These are phyloP conservation scores for Scaptomyza tumidula DNA, from an alignment of 2,888 invertebrate genomes.

Conservation along the genomic window DNA sequence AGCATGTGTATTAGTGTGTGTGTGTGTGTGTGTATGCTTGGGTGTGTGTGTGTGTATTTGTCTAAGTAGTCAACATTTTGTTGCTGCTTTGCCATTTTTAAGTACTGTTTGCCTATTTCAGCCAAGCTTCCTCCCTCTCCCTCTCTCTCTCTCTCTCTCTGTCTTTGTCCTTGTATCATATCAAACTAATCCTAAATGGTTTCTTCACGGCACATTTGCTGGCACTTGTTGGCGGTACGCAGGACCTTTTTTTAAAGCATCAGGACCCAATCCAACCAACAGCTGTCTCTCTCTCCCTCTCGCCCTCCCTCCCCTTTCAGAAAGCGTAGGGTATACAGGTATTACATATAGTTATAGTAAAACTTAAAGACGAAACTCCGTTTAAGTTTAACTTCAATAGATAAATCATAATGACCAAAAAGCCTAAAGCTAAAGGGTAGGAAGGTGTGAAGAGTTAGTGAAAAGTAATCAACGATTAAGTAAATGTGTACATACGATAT, in stretches of 20 bases:
- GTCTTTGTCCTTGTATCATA: constrained; percentile 71
- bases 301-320: neutral
- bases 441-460: neutral
- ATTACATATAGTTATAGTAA: neutral
- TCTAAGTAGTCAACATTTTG: constrained; percentile 72
- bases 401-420: too few species aligned
- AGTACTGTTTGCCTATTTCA: constrained; percentile 83
- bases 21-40: constrained; percentile 14
- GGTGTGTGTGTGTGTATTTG: constrained; percentile 29
- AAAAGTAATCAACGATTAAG: neutral
- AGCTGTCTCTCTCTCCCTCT: neutral
- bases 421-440: too few species aligned
- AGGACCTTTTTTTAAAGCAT: constrained; percentile 15
- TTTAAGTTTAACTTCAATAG: too few species aligned
- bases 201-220: constrained; percentile 83
- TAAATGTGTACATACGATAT: neutral
- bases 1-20: constrained; percentile 29
- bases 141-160: neutral
- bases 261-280: neutral
- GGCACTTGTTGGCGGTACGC: constrained; percentile 51
- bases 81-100: constrained; percentile 70
- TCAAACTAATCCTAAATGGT: constrained; percentile 84
- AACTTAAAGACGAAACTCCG: neutral
- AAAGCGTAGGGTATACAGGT: neutral
- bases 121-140: constrained; percentile 10